These are phyloP conservation scores for Crenuchus spilurus DNA, from an alignment of 2,797 vertebrate species.

Conservation along the genomic window DNA sequence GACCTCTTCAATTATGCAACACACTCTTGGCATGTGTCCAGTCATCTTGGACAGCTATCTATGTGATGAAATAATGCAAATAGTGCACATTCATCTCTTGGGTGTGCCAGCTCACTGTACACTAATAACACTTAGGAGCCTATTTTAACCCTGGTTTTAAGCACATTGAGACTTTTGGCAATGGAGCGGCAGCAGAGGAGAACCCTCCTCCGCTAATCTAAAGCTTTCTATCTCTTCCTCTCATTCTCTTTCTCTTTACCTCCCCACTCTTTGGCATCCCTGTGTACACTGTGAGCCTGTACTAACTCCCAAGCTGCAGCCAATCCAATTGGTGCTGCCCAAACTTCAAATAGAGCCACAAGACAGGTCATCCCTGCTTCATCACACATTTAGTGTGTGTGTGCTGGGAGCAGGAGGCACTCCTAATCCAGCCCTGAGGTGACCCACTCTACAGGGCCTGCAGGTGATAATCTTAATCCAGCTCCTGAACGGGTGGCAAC, in stretches of 20 bases:
- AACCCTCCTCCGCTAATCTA: neutral
- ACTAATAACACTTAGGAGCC: neutral
- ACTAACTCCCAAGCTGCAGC: conserved; percentile 5
- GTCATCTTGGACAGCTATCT: neutral
- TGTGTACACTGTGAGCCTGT: neutral
- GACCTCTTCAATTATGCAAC: neutral
- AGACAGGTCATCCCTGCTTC: conserved; percentile 23
- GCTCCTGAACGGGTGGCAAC: conserved; percentile 55
- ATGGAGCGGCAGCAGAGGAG: neutral
- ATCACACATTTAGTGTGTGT: conserved; percentile 1
- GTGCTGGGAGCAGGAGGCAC: conserved; percentile 27
- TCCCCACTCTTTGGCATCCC: conserved; percentile 9
- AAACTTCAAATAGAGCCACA: conserved; percentile 32
- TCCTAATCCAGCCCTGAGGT: conserved; percentile 53
- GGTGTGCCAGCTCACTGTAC: neutral
- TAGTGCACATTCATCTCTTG: conserved; percentile 8
- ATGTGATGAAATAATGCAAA: conserved; percentile 2
- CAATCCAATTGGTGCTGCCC: conserved; percentile 9
- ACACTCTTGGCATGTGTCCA: conserved; percentile 4
- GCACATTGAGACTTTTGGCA: neutral
- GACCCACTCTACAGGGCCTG: conserved; percentile 31
- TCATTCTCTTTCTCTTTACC: conserved; percentile 15
- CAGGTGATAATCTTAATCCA: conserved; percentile 69
- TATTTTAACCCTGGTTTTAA: conserved; percentile 9
- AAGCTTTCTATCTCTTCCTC: conserved; percentile 1